phyloP scores from a whole-genome alignment of 2,797 vertebrate species.

The Hipposideros larvatus region DNA sequence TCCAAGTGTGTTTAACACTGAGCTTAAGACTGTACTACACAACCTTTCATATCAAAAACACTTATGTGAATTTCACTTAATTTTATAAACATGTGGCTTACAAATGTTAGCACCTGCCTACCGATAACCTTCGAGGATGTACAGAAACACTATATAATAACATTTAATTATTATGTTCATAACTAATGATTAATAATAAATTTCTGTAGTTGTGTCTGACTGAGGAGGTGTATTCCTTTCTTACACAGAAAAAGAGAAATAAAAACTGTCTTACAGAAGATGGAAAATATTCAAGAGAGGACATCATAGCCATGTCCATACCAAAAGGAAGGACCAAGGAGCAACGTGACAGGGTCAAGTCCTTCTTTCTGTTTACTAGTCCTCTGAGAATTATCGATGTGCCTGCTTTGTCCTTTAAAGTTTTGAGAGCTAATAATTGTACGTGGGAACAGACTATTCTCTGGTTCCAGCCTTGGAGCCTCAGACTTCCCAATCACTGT shows the following conservation, averaged over 20 bases:
- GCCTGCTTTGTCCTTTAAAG: not conserved
- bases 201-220: not conserved
- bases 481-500: not conserved
- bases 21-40: not conserved
- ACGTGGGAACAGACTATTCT: not conserved
- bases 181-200: not conserved
- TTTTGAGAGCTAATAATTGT: not conserved
- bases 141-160: not conserved
- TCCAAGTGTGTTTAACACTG: not conserved
- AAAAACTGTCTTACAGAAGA: not conserved
- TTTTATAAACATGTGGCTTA: not conserved
- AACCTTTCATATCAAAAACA: not conserved
- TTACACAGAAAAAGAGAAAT: slow-evolving; percentile 1
- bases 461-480: not conserved
- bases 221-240: not conserved
- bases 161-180: not conserved
- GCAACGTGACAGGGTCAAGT: not conserved
- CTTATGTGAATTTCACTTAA: not conserved
- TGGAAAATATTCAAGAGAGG: not conserved
- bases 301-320: not conserved
- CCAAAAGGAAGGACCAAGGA: not conserved
- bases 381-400: not conserved
- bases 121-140: not conserved
- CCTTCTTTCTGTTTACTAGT: not conserved
- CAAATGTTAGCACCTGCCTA: not conserved